Base-by-base conservation (phyloP, 2,797 vertebrate genomes). In the Peromyscus eremicus region DNA sequence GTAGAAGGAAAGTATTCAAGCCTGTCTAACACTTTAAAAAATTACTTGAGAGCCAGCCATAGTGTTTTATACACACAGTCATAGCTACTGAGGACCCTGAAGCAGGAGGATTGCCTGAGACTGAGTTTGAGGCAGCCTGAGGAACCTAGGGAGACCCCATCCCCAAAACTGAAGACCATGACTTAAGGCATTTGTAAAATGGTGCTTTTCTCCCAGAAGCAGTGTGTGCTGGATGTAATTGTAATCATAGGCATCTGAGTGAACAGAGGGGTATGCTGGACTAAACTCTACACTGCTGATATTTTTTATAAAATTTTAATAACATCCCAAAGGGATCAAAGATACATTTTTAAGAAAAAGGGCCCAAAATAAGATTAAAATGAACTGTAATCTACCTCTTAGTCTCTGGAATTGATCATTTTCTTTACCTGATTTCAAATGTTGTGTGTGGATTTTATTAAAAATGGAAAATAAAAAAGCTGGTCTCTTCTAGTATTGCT, bases 321-420 rank as follows among this genome's bases (percentile, higher is more conserved):
- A 95, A 49, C 16, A 77, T 94, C 89, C 76, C 57, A 88, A 83
- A 80, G n/a, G 37, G 43, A 92, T 95, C 4, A 82, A 92, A 91
- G 17, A 91, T 91, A 76, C 40, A 73, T 88, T 96, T 97, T 96
- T 94, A 88, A 75, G 77, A 57, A 43, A 96, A 86, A 96, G 66
- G 68, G 92, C 82, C 73, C 76, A 97, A 97, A 96, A 96, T 96
- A 92, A 89, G 40, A 86, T 66, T 66, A n/a, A 95, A 93, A 57
- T 85, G 34, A 95, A 89, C 32, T 96, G 12, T 86, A 43, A 97
- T 92, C 97, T 98, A 97, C 96, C 97, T 98, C 97, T 96, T 34
- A 86, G 1, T 86, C 80, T 96, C 85, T 96, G 73, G 25, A 46
- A 43, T 89, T 92, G 76, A 34, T 89, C 68, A 87, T 92, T 96